Conservation (phyloP, 37 sponge, comb jelly and placozoan species). For the Ianthella basta region DNA sequence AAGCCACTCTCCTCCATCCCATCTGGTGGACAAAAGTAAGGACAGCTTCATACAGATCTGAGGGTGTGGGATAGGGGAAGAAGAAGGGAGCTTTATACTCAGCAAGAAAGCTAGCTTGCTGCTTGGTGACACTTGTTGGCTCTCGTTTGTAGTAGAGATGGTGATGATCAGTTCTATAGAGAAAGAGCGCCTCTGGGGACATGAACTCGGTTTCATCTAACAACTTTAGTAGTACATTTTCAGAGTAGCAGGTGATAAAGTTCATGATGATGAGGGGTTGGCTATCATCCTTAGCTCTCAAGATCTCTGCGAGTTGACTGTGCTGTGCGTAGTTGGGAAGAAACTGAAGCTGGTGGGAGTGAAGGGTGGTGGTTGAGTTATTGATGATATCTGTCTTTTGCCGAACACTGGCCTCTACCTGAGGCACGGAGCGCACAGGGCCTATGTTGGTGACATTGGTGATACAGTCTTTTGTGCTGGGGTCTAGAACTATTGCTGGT, state of each 20-base stretch:
- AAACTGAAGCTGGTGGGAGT: no score
- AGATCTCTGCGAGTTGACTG: no score
- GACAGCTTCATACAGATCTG: background rate
- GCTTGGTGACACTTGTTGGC: background rate
- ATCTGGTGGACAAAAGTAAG: slow-evolving; percentile 17
- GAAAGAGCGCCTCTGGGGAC: background rate
- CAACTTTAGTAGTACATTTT: background rate
- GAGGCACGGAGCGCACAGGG: no score
- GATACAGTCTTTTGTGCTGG: no score
- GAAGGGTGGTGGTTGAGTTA: no score
- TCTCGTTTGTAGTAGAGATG: background rate
- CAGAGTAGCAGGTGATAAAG: background rate
- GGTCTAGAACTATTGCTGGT: no score
- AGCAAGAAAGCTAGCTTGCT: background rate
- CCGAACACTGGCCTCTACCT: no score
- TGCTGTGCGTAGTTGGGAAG: no score
- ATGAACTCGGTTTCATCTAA: background rate
- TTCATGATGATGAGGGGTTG: background rate
- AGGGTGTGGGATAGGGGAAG: background rate
- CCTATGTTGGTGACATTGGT: no score
- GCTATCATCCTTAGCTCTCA: no score
- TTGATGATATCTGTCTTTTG: no score
- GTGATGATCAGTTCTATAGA: background rate
- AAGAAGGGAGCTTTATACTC: background rate
- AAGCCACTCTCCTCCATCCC: slow-evolving; percentile 22